phyloP scores from a whole-genome alignment of 1,140 invertebrate genomes.

The Drosophila setifemur region DNA sequence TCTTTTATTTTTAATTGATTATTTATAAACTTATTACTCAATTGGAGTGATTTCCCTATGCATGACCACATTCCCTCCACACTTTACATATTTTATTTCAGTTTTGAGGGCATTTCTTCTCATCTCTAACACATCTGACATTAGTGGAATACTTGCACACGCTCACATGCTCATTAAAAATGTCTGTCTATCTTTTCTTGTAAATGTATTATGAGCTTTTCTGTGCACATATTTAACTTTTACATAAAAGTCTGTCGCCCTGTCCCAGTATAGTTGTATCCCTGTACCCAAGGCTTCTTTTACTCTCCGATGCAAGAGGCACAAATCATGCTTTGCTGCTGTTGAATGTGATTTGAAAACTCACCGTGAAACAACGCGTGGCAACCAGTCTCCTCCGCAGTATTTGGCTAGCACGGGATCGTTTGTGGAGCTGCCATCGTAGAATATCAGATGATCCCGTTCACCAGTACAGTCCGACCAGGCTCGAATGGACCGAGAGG shows the following conservation, averaged over 20 bases:
- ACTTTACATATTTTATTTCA: background rate
- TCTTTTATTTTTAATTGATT: too few species aligned
- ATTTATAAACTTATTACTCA: too few species aligned
- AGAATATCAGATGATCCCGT: conserved; percentile 92
- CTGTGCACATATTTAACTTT: conserved; percentile 70
- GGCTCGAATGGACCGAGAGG: conserved; percentile 87
- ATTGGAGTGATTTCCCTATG: too few species aligned
- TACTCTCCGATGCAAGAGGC: background rate
- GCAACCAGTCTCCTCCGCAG: conserved; percentile 92
- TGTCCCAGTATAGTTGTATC: background rate
- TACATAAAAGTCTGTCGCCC: conserved; percentile 51
- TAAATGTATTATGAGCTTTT: conserved; percentile 76
- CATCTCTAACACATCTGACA: conserved; percentile 21
- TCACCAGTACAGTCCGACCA: conserved; percentile 93
- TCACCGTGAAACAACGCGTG: conserved; percentile 86
- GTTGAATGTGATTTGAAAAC: conserved; percentile 13
- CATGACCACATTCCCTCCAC: too few species aligned
- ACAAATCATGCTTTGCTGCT: background rate
- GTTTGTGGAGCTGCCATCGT: conserved; percentile 91
- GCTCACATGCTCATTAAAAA: conserved; percentile 72
- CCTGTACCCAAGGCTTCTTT: background rate
- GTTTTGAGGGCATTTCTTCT: background rate
- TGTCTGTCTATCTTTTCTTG: conserved; percentile 51
- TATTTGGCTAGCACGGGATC: conserved; percentile 92
- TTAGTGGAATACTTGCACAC: conserved; percentile 18